A percentile compares a stretch with the other conserved stretches of the same genome.
phyloP scores from a whole-genome alignment of 2,113 vertebrate genomes.

The Hassar affinis region DNA sequence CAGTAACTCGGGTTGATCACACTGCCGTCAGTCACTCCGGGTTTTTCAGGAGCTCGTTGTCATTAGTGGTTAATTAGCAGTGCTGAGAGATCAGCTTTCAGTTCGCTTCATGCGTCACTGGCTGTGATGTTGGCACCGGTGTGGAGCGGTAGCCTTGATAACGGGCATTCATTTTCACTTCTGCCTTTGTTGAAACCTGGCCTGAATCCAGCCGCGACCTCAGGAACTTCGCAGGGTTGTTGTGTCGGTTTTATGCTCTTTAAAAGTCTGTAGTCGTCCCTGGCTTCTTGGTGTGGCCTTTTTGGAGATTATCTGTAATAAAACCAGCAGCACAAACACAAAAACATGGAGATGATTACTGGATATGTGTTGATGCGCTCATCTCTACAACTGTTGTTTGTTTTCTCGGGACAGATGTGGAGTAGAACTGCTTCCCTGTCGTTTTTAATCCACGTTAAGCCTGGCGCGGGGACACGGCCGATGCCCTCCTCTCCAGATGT shows the following conservation, averaged over 20 bases:
- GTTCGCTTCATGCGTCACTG: neutral
- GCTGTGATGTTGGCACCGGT: neutral
- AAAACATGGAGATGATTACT: neutral
- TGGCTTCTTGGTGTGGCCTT: neutral
- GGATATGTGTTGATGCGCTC: neutral
- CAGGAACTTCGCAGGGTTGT: neutral
- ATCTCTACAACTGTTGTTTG: neutral
- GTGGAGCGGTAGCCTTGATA: neutral
- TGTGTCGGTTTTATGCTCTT: neutral
- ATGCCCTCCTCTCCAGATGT: conserved; percentile 40
- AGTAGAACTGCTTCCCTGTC: neutral
- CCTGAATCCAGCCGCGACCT: neutral
- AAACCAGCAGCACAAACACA: neutral
- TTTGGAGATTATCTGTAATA: neutral
- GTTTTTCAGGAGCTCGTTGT: neutral
- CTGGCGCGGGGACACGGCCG: neutral
- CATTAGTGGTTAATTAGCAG: neutral
- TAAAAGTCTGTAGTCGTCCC: neutral
- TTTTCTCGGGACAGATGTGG: neutral
- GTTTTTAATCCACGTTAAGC: conserved; percentile 15
- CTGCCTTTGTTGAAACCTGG: neutral
- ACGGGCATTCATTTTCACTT: neutral
- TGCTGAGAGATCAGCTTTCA: neutral
- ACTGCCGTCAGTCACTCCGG: too few relatives aligned
- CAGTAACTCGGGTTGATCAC: too few relatives aligned